phyloP scores from a whole-genome alignment of 2,888 invertebrate genomes.

The Oegoconia quadripuncta region DNA sequence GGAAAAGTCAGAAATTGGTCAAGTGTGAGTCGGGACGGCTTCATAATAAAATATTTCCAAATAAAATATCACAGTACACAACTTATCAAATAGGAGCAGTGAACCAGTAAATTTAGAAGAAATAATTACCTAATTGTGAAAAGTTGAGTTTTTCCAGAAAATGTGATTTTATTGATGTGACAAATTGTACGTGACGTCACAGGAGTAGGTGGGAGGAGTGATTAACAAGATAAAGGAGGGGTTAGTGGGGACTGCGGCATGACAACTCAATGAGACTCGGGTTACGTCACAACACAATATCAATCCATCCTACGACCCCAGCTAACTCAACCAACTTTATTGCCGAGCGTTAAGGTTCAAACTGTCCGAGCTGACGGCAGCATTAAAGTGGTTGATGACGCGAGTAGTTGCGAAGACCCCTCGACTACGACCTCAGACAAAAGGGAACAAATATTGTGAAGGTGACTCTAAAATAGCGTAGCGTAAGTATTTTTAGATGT shows the following conservation, averaged over 20 bases:
- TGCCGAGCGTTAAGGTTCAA: background rate
- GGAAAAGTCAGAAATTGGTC: too few relatives aligned
- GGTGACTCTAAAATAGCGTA: conserved; percentile 1
- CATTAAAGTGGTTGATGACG: conserved; percentile 6
- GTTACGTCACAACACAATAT: conserved; percentile 36
- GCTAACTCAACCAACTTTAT: background rate
- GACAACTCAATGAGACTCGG: conserved; percentile 43
- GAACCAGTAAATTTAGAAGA: too few relatives aligned
- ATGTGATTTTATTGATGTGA: conserved; percentile 20
- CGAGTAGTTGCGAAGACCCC: conserved; percentile 18
- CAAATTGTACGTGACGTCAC: conserved; percentile 47
- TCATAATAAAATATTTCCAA: too few relatives aligned
- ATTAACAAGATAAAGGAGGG: conserved; percentile 34
- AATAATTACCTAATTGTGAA: background rate
- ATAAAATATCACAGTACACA: too few relatives aligned
- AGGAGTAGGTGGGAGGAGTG: conserved; percentile 24
- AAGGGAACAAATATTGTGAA: conserved; percentile 17
- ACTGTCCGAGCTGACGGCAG: background rate
- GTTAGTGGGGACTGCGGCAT: conserved; percentile 18
- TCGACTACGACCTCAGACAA: conserved; percentile 21
- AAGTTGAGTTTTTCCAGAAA: conserved; percentile 21
- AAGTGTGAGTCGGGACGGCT: too few relatives aligned
- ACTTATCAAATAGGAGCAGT: too few relatives aligned
- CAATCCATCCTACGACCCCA: conserved; percentile 2
- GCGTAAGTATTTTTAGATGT: background rate